Evolutionary conservation across 2,888 invertebrate genomes (phyloP).

Genomic region (Ommatoiulus sabulosus): DNA sequence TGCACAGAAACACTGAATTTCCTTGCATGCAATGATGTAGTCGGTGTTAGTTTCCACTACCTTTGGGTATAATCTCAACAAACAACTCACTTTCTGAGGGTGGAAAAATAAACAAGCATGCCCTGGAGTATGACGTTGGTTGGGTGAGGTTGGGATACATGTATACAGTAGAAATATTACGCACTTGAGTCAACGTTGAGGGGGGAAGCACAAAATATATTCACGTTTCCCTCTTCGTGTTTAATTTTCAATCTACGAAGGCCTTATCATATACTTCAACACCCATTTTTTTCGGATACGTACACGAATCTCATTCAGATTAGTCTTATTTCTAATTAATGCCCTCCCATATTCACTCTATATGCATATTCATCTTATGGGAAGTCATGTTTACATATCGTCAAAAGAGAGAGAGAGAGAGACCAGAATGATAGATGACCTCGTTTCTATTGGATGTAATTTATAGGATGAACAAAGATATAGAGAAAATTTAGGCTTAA

Average conservation of each 20-base stretch:
- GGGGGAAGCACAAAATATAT: not conserved
- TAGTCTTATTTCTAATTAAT: conserved; percentile 55
- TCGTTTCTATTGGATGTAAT: conserved; percentile 43
- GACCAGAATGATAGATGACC: conserved; percentile 45
- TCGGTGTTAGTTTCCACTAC: no score
- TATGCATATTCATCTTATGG: conserved; percentile 47
- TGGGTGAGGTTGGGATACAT: conserved; percentile 6
- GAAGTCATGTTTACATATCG: conserved; percentile 47
- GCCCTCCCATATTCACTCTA: conserved; percentile 41
- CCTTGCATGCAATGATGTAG: no score
- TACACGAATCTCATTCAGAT: conserved; percentile 51
- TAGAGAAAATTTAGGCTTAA: not conserved
- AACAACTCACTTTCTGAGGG: no score
- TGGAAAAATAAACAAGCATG: no score
- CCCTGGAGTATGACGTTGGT: not conserved
- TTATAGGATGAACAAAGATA: conserved; percentile 36
- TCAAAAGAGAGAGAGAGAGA: conserved; percentile 41
- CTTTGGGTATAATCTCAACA: no score
- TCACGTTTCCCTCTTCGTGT: conserved; percentile 34
- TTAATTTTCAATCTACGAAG: conserved; percentile 19
- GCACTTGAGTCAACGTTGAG: not conserved
- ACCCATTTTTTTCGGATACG: not conserved
- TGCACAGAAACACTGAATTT: no score
- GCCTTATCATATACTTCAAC: conserved; percentile 43
- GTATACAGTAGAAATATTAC: not conserved